Conservation (phyloP, 2,113 vertebrate genomes). For the Strix uralensis region DNA sequence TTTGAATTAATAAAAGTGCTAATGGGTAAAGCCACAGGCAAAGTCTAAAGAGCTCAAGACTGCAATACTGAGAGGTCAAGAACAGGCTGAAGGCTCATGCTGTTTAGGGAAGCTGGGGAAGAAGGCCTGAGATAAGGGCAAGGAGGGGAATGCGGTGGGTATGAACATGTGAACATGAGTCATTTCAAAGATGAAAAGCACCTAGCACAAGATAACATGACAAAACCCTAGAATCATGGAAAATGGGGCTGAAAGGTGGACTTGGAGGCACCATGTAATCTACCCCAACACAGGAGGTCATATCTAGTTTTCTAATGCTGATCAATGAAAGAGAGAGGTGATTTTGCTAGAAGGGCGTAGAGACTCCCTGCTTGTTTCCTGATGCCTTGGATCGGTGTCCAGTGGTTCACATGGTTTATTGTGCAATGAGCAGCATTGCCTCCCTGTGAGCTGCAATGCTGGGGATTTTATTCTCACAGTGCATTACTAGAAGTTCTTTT, state of each 20-base stretch:
- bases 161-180: background rate
- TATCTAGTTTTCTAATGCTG: background rate
- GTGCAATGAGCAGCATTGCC: background rate
- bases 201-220: background rate
- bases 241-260: background rate
- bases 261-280: background rate
- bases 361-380: background rate
- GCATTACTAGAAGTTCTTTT: conserved; percentile 3
- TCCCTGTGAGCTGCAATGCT: background rate
- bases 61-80: background rate
- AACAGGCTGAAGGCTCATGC: background rate
- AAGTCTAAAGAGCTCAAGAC: background rate
- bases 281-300: background rate
- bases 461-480: conserved; percentile 27
- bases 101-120: background rate
- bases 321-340: background rate
- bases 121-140: background rate
- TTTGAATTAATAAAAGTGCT: background rate
- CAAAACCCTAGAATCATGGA: background rate
- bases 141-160: background rate
- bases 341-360: background rate
- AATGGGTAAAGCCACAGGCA: background rate
- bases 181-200: background rate
- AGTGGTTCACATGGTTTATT: background rate
- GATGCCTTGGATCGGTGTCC: background rate